Evolutionary conservation across 2,113 vertebrate genomes (phyloP).

Genomic region (Ophthalmolycus amberensis): DNA sequence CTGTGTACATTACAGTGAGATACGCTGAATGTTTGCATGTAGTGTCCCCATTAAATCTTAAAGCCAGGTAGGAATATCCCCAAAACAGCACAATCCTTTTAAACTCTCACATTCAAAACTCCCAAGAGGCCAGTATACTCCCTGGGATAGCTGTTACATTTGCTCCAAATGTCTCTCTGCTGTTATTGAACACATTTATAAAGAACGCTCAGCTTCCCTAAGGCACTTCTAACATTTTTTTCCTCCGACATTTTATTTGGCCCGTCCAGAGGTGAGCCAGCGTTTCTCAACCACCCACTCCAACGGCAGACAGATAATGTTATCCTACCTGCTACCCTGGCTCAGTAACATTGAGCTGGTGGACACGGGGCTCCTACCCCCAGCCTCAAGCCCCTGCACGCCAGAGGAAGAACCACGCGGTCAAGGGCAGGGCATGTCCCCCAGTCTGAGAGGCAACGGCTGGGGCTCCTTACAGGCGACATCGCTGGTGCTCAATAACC

Average conservation of each 20-base stretch:
- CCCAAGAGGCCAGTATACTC: background rate
- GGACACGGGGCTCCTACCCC: constrained; percentile 94
- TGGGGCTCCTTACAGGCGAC: constrained; percentile 98
- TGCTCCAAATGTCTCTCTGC: background rate
- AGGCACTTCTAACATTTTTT: background rate
- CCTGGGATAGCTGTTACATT: background rate
- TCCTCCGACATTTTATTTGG: background rate
- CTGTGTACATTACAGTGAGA: no score
- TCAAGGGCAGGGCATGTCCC: constrained; percentile 83
- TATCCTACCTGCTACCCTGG: constrained; percentile 97
- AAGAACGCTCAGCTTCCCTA: background rate
- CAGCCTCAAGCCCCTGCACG: constrained; percentile 93
- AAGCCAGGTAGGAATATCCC: background rate
- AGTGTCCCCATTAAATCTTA: background rate
- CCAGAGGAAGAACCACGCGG: constrained; percentile 91
- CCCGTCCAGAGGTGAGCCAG: constrained; percentile 91
- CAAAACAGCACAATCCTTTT: background rate
- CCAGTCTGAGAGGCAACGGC: constrained; percentile 92
- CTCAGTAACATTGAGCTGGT: constrained; percentile 97
- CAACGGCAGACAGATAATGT: constrained; percentile 97
- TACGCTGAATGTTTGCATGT: constrained; percentile 4
- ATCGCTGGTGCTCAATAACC: constrained; percentile 96
- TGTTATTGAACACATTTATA: background rate
- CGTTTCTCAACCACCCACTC: constrained; percentile 96
- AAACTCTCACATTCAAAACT: background rate